Base-by-base conservation (phyloP, 2,888 invertebrate genomes). In the Encarsia formosa region DNA sequence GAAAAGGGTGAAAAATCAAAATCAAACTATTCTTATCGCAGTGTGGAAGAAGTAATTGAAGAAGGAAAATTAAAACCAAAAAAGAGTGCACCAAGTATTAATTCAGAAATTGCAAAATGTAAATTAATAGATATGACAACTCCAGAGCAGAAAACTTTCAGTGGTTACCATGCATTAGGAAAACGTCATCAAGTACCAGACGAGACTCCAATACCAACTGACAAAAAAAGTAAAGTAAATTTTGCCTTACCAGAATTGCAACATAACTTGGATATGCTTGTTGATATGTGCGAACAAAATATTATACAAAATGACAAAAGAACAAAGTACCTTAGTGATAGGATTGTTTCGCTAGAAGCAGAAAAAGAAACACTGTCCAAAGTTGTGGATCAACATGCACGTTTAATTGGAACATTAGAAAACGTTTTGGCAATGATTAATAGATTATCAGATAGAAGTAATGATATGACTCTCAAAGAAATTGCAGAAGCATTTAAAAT, bases 101-200 rank as follows among this genome's bases (percentile, higher is more conserved):
- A 60, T 58, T 81, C 78, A 66, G 86, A 88, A 63, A 75, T 92
- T 43, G 84, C 86, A 26, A 91, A 91, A 74, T 94, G 95, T 35
- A 97, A 97, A 62, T 97, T 99, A 11, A 98, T 99, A 59, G 99
- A 99, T 75, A 93, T 99, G 94, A 98, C 98, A 6, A 98, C 98
- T 0, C 91, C 90, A 0, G 93, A 98, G 74, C 88, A 91, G 70
- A 82, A 94, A 49, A 89, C 98, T 31, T 79, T 94, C 3, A 90
- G 88, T 68, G 94, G 95, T 0, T 96, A 96, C 73, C 93, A 94
- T 74, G 94, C 95, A 1, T 80, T 96, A 34, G 83, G 88, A 0
- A 88, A 90, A 22, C 78, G 79, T 37, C 81, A 82, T 56, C 79
- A 82, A 62, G 75, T 77, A 54, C 77, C 80, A 1, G 80, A 79